Evolutionary conservation across 1,140 invertebrate genomes (phyloP).

Genomic region (Lysiphlebus fabarum): DNA sequence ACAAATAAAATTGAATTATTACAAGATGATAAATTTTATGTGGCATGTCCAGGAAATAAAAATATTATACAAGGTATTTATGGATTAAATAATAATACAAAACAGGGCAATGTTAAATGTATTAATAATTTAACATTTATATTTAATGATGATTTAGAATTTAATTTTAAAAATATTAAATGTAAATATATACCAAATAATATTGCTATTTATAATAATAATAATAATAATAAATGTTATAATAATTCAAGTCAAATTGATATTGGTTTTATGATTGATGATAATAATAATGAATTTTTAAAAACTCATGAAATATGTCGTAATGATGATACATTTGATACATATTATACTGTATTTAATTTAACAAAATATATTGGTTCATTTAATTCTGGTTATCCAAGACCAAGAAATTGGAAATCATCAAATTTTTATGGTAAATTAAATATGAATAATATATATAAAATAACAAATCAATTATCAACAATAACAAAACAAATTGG

Average conservation of each 20-base stretch:
- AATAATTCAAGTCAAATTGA: constrained; percentile 20
- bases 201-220: constrained; percentile 2
- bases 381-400: constrained; percentile 36
- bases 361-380: constrained; percentile 35
- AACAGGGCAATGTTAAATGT: constrained; percentile 26
- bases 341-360: constrained; percentile 47
- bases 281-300: constrained; percentile 31
- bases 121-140: constrained; percentile 27
- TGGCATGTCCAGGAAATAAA: constrained; percentile 34
- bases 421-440: constrained; percentile 36
- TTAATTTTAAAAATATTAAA: constrained; percentile 25
- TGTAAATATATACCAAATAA: constrained; percentile 24
- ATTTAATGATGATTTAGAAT: constrained; percentile 8
- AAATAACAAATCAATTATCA: constrained; percentile 30
- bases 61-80: constrained; percentile 30
- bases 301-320: constrained; percentile 50
- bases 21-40: constrained; percentile 23
- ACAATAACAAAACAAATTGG: constrained; percentile 38
- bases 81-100: not conserved
- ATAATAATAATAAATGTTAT: constrained; percentile 4
- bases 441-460: constrained; percentile 37
- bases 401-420: constrained; percentile 32
- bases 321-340: constrained; percentile 44
- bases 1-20: constrained; percentile 4
- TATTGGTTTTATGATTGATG: constrained; percentile 35